These are phyloP conservation scores for Idris sp. DNA, from an alignment of 1,140 invertebrate genomes.

Conservation along the genomic window DNA sequence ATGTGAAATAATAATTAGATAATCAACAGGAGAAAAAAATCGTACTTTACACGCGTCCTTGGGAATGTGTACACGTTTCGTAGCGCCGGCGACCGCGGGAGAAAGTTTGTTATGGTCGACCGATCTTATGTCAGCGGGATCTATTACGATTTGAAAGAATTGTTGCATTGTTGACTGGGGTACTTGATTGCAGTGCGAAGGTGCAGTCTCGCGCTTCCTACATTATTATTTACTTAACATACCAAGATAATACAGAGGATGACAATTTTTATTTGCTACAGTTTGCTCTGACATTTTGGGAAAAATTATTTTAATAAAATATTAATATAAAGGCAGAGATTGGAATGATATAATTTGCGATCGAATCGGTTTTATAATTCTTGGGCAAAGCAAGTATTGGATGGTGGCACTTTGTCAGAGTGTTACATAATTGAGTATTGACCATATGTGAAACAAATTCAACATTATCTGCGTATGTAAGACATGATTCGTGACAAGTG, in stretches of 20 bases:
- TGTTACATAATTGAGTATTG: constrained; percentile 29
- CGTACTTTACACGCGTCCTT: constrained; percentile 49
- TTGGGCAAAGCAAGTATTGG: background rate
- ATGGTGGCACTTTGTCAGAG: constrained; percentile 12
- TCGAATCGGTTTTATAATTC: no score
- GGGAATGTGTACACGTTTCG: constrained; percentile 56
- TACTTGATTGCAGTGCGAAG: constrained; percentile 36
- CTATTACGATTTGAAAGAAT: constrained; percentile 61
- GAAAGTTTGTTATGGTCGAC: constrained; percentile 60
- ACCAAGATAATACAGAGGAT: constrained; percentile 24
- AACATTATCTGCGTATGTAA: constrained; percentile 9
- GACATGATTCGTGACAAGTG: constrained; percentile 19
- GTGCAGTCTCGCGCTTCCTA: constrained; percentile 39
- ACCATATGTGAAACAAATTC: constrained; percentile 22
- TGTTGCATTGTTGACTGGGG: constrained; percentile 52
- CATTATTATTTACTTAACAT: constrained; percentile 51
- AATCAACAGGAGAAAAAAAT: constrained; percentile 39
- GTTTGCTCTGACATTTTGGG: no score
- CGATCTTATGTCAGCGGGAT: constrained; percentile 62
- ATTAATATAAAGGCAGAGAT: no score
- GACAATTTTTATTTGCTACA: no score
- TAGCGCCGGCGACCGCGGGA: constrained; percentile 42
- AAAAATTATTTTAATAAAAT: no score
- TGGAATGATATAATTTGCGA: no score
- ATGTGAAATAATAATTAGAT: constrained; percentile 55